Conservation (phyloP, 2,113 vertebrate species). For the Paradoxurus hermaphroditus region DNA sequence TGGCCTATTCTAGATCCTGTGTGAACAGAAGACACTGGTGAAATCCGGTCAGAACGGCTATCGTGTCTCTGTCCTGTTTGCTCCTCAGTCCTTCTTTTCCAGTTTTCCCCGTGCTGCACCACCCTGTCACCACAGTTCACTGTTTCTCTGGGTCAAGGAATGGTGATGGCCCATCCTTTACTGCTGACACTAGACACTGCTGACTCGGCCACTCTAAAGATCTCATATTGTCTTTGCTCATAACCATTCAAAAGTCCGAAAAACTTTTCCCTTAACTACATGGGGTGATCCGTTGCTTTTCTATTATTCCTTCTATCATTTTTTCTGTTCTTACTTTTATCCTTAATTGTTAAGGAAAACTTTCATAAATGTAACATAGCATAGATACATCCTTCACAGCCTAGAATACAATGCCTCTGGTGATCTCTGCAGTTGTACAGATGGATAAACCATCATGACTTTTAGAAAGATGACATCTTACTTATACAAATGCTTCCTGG, state of each 20-base stretch:
- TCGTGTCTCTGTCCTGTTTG: not conserved
- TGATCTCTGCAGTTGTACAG: not conserved
- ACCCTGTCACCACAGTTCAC: not conserved
- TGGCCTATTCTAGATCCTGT: not conserved
- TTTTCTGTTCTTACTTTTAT: not conserved
- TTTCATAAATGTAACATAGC: not conserved
- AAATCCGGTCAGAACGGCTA: not conserved
- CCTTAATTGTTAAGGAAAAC: not conserved
- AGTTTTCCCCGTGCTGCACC: not conserved
- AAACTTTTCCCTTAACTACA: not conserved
- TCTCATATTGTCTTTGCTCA: not conserved
- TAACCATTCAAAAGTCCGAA: not conserved
- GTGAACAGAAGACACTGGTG: not conserved
- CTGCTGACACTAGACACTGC: not conserved
- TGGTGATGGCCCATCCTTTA: not conserved
- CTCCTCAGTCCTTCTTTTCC: not conserved
- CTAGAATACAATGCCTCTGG: not conserved
- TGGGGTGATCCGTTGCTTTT: not conserved
- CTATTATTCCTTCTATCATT: not conserved
- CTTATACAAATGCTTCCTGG: not conserved
- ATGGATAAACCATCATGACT: not conserved
- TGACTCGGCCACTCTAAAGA: not conserved
- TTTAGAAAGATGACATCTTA: not conserved
- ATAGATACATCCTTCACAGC: not conserved
- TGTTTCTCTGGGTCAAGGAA: not conserved